These are phyloP conservation scores for Nasonia longicornis DNA, from an alignment of 1,140 invertebrate species.

Conservation along the genomic window DNA sequence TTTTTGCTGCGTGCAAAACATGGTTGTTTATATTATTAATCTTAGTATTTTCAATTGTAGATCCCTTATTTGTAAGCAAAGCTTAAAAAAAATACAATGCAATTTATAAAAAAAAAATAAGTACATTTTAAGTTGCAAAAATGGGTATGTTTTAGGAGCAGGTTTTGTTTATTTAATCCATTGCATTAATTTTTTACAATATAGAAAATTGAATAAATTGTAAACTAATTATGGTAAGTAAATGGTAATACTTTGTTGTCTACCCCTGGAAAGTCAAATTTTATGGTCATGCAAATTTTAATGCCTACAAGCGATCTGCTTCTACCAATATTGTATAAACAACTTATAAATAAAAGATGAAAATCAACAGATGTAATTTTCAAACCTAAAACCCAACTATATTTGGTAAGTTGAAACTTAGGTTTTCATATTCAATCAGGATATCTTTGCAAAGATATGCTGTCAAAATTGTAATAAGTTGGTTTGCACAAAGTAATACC, in stretches of 20 bases:
- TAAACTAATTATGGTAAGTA: conserved; percentile 42
- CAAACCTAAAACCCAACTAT: no score
- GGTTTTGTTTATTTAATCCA: neutral
- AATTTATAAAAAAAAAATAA: neutral
- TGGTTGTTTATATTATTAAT: neutral
- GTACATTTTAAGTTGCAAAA: neutral
- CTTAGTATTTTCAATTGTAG: neutral
- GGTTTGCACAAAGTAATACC: no score
- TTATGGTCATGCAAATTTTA: conserved; percentile 15
- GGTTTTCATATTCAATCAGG: no score
- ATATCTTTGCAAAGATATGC: no score
- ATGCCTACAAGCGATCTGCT: neutral
- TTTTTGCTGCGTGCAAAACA: neutral
- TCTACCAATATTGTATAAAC: no score
- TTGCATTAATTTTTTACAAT: neutral
- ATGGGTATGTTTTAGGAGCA: conserved; percentile 2
- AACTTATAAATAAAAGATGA: no score
- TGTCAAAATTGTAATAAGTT: no score
- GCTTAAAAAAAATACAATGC: neutral
- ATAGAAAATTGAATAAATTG: neutral
- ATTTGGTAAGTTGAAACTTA: no score
- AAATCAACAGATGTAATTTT: no score
- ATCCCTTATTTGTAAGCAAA: neutral
- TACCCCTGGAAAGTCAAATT: neutral
- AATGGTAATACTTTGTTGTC: conserved; percentile 42